Conservation (phyloP, 2,888 invertebrate species). For the Melanostoma mellinum region DNA sequence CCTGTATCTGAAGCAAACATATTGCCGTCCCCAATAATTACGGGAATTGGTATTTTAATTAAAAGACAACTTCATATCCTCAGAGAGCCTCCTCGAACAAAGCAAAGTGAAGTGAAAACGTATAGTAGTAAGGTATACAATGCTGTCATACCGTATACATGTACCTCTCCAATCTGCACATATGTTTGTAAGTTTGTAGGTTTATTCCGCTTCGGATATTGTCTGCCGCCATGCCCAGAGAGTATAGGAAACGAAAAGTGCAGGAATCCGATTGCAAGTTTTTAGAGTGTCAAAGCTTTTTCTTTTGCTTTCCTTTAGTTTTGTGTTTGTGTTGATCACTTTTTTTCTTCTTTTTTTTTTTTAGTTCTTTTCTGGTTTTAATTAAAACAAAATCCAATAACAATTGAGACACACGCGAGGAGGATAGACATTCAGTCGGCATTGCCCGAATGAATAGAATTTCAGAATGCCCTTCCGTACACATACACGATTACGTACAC, state of each 20-base stretch:
- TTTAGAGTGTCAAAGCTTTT: constrained; percentile 57
- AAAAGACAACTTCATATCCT: constrained; percentile 66
- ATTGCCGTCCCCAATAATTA: constrained; percentile 60
- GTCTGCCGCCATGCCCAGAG: background rate
- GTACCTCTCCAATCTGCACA: background rate
- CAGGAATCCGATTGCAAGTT: constrained; percentile 58
- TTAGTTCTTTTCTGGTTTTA: constrained; percentile 55
- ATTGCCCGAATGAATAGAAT: constrained; percentile 63
- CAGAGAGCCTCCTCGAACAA: constrained; percentile 41
- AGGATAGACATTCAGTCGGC: constrained; percentile 37
- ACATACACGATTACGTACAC: too few relatives aligned
- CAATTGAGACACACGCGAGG: constrained; percentile 53
- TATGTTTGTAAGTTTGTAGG: background rate
- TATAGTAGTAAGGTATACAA: constrained; percentile 25
- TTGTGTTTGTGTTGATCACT: constrained; percentile 17
- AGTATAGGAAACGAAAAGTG: constrained; percentile 35
- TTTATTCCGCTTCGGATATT: constrained; percentile 10
- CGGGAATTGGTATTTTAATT: constrained; percentile 69
- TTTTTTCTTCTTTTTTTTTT: constrained; percentile 17
- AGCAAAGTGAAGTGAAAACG: constrained; percentile 52
- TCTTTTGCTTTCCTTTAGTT: constrained; percentile 7
- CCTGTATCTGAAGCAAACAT: constrained; percentile 33
- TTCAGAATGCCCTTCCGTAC: constrained; percentile 50
- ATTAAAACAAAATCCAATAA: constrained; percentile 73
- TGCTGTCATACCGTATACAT: constrained; percentile 1